A percentile compares a stretch with the other conserved stretches of the same genome.
Evolutionary conservation across 2,888 invertebrate species (phyloP).

Genomic region (Drosophila anomalipes): DNA sequence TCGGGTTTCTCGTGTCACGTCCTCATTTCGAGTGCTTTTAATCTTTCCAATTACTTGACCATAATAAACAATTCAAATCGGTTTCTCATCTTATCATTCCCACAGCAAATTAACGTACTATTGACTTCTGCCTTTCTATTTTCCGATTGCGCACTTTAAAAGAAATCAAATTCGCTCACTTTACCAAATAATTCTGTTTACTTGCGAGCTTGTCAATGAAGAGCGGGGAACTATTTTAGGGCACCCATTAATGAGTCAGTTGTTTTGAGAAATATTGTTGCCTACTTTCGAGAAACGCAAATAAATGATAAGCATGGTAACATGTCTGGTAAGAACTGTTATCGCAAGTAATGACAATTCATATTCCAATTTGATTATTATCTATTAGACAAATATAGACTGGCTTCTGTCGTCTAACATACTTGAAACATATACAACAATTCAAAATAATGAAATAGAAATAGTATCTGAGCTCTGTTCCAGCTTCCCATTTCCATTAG

Average conservation of each 20-base stretch:
- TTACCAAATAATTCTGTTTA: slow-evolving; percentile 9
- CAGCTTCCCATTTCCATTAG: not conserved
- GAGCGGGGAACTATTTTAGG: not conserved
- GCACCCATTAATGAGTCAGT: slow-evolving; percentile 49
- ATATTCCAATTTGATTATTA: slow-evolving; percentile 23
- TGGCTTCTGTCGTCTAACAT: not conserved
- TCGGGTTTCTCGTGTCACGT: slow-evolving; percentile 9
- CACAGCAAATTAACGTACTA: not conserved
- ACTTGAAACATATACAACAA: not conserved
- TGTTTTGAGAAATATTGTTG: slow-evolving; percentile 19
- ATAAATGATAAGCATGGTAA: slow-evolving; percentile 22
- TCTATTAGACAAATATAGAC: slow-evolving; percentile 11
- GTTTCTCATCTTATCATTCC: slow-evolving; percentile 14
- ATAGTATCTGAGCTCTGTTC: not conserved
- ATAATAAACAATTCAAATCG: not conserved
- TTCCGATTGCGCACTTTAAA: not conserved
- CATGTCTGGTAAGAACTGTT: slow-evolving; percentile 9
- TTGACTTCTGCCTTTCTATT: slow-evolving; percentile 2
- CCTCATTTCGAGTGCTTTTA: not conserved
- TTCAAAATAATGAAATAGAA: not conserved
- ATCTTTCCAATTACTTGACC: slow-evolving; percentile 5
- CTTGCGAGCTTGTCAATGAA: slow-evolving; percentile 32
- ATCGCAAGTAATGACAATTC: slow-evolving; percentile 14
- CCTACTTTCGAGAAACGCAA: slow-evolving; percentile 36
- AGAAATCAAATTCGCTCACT: slow-evolving; percentile 6